Evolutionary conservation across 1,140 invertebrate genomes (phyloP).

Genomic region (Ceratina japonica): DNA sequence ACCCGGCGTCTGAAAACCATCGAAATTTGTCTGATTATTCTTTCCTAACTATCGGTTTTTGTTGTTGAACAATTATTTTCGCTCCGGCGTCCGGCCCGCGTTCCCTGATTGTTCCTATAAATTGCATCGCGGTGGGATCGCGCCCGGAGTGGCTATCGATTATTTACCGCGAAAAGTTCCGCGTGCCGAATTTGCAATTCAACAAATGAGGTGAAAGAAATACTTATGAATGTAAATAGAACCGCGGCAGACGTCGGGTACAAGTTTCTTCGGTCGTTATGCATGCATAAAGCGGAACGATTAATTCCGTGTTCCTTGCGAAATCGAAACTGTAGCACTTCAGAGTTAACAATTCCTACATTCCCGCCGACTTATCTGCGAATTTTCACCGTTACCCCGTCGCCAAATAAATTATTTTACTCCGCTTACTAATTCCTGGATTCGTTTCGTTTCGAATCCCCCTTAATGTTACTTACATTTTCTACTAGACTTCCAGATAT

Average conservation of each 20-base stretch:
- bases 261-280: neutral
- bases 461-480: no score
- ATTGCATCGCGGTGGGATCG: no score
- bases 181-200: conserved; percentile 1
- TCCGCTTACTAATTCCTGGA: no score
- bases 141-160: neutral
- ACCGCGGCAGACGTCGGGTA: neutral
- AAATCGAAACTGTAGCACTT: neutral
- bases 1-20: no score
- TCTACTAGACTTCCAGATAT: no score
- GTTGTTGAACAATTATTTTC: no score
- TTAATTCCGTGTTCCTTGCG: conserved; percentile 5
- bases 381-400: neutral
- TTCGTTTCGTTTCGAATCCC: no score
- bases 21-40: no score
- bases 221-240: conserved; percentile 19
- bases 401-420: no score
- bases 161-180: neutral
- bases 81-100: neutral
- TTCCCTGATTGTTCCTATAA: no score
- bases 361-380: neutral
- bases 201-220: conserved; percentile 8
- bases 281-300: conserved; percentile 12
- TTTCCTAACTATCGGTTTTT: no score
- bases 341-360: neutral